Base-by-base conservation (phyloP, 2,888 invertebrate genomes). In the Dasypogon diadema region DNA sequence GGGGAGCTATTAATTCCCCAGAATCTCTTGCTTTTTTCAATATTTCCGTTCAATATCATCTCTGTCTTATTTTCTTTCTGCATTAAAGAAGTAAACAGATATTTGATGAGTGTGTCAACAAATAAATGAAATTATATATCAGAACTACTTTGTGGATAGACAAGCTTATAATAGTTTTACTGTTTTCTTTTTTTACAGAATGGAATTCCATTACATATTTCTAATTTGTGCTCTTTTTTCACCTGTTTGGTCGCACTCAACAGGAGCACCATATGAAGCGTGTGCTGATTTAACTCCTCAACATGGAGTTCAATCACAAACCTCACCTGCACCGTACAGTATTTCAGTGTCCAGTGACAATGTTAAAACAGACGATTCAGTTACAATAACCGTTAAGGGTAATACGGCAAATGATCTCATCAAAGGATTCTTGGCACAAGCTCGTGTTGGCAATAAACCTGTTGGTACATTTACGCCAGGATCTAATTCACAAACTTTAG, bases 271-370 rank as follows among this genome's bases (percentile, higher is more conserved):
- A 0, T 84, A 85, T 21, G 87, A 86, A 48, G 89, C 90, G 24
- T 92, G 92, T 85, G 84, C 83, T n/a, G 90, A 91, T 83, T 90
- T 92, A 89, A 87, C 88, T 5, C 93, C 93, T 0, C 88, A 90
- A 81, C 93, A 93, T 83, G 90, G 89, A 0, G 89, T 89, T 2
- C 83, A 87, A 0, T 85, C 90, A 0, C 90, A 92, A 84, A 85
- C 85, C 12, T 81, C 86, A 0, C 79, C 85, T 0, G 84, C 91
- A 0, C 92, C 92, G 0, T 93, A 92, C 84, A 87, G 83, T 75
- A 85, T 91, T 55, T 85, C 84, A 8, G 84, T 85, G 80, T 87
- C 80, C 84, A 87, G 85, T 86, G 84, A 75, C 34, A 34, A 72
- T 22, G 82, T 87, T n/a, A 82, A 83, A 46, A 77, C 83, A 2